phyloP scores from a whole-genome alignment of 2,113 vertebrate genomes.

The Mormyrus lacerda region DNA sequence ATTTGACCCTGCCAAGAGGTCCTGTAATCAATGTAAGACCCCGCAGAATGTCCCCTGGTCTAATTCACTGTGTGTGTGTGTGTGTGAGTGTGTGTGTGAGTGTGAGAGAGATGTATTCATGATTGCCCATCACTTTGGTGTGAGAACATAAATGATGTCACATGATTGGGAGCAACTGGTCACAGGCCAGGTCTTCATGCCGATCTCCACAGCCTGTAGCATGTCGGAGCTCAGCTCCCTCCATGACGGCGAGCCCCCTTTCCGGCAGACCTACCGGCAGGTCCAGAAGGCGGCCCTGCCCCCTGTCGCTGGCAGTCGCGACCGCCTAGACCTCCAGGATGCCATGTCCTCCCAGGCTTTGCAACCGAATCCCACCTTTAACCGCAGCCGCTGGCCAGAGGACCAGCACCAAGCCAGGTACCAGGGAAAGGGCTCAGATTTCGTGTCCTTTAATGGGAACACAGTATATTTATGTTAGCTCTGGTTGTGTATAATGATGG shows the following conservation, averaged over 20 bases:
- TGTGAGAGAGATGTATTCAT: neutral
- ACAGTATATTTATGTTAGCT: neutral
- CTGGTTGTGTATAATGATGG: neutral
- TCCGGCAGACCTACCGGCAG: constrained; percentile 79
- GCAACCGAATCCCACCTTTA: constrained; percentile 49
- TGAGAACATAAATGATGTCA: neutral
- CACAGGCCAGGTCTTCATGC: constrained; percentile 2
- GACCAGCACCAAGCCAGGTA: constrained; percentile 59
- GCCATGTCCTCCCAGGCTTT: constrained; percentile 52
- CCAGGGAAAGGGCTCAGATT: neutral
- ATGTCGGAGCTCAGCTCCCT: constrained; percentile 92
- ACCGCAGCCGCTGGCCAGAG: constrained; percentile 50
- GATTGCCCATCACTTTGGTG: neutral
- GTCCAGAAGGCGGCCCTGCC: constrained; percentile 78
- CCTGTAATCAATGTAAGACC: constrained; percentile 80
- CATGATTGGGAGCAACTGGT: neutral
- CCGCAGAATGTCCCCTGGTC: constrained; percentile 23
- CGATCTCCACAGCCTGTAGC: constrained; percentile 70
- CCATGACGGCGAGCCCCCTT: constrained; percentile 75
- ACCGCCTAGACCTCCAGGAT: constrained; percentile 60
- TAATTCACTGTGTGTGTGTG: constrained; percentile 19
- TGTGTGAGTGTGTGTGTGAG: neutral
- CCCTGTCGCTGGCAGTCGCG: constrained; percentile 66
- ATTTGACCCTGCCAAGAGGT: constrained; percentile 72
- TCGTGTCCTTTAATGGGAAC: neutral